Conservation (phyloP, 2,113 vertebrate genomes). For the Panthera tigris region DNA sequence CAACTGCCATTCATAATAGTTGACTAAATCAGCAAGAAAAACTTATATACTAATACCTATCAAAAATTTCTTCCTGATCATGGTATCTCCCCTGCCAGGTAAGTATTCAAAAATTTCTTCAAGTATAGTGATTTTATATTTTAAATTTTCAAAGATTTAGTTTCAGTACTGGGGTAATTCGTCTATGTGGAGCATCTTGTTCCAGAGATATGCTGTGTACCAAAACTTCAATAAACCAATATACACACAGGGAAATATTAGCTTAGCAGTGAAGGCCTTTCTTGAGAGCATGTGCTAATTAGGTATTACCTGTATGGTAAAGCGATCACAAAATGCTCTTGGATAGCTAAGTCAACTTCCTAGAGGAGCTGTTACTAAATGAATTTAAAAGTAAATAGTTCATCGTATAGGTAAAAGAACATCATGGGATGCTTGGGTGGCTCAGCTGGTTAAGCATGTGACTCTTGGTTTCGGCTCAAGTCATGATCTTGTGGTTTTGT, state of each 20-base stretch:
- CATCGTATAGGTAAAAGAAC: too few relatives aligned
- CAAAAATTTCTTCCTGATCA: neutral
- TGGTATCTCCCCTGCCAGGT: too few relatives aligned
- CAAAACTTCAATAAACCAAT: conserved; percentile 11
- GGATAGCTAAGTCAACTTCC: neutral
- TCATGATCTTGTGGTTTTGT: too few relatives aligned
- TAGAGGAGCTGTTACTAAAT: conserved; percentile 4
- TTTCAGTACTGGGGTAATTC: neutral
- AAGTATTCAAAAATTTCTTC: neutral
- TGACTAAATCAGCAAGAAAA: conserved; percentile 36
- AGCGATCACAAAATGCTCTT: neutral
- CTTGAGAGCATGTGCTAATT: neutral
- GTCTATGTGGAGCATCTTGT: neutral
- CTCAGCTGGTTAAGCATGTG: too few relatives aligned
- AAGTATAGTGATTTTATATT: neutral
- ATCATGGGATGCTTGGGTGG: too few relatives aligned
- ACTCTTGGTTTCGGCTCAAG: too few relatives aligned
- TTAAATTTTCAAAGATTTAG: neutral
- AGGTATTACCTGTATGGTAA: neutral
- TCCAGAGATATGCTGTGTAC: neutral
- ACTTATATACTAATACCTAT: neutral
- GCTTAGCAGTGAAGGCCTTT: neutral
- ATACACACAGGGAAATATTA: neutral
- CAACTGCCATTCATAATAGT: neutral
- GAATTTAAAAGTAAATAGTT: neutral